Conservation (phyloP, 2,888 invertebrate species). For the Drosophila siamana region DNA sequence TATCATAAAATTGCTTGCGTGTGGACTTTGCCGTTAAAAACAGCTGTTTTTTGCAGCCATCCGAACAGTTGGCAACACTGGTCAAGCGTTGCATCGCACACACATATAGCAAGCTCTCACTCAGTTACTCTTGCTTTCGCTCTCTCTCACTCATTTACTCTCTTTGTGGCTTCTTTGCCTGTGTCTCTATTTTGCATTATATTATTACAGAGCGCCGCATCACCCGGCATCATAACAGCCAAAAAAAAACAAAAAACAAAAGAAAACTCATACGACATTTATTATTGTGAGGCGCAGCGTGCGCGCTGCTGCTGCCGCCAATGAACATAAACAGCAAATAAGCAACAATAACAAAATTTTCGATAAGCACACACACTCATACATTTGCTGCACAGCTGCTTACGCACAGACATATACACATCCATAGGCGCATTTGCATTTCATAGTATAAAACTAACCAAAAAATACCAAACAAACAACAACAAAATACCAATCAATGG, state of each 20-base stretch:
- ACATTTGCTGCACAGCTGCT: conserved; percentile 51
- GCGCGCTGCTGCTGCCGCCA: conserved; percentile 39
- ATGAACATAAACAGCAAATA: conserved; percentile 24
- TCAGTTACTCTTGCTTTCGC: conserved; percentile 44
- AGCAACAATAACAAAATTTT: conserved; percentile 37
- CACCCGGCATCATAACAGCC: conserved; percentile 48
- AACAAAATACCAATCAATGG: conserved; percentile 86
- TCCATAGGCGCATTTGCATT: conserved; percentile 43
- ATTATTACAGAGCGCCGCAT: conserved; percentile 57
- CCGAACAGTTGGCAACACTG: not conserved
- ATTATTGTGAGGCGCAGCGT: conserved; percentile 59
- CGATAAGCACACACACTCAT: conserved; percentile 28
- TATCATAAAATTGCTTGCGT: no score
- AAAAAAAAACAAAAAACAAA: conserved; percentile 16
- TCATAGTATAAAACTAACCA: conserved; percentile 39
- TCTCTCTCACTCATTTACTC: conserved; percentile 25
- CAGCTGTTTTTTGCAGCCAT: not conserved
- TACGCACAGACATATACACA: conserved; percentile 44
- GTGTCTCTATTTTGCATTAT: conserved; percentile 57
- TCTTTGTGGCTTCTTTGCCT: conserved; percentile 32
- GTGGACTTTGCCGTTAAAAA: not conserved
- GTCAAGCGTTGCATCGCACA: not conserved
- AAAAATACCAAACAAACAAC: conserved; percentile 56
- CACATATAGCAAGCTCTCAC: conserved; percentile 35
- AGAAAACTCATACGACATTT: conserved; percentile 43